Evolutionary conservation across 2,113 vertebrate genomes (phyloP).

Genomic region (Setophaga kirtlandii): DNA sequence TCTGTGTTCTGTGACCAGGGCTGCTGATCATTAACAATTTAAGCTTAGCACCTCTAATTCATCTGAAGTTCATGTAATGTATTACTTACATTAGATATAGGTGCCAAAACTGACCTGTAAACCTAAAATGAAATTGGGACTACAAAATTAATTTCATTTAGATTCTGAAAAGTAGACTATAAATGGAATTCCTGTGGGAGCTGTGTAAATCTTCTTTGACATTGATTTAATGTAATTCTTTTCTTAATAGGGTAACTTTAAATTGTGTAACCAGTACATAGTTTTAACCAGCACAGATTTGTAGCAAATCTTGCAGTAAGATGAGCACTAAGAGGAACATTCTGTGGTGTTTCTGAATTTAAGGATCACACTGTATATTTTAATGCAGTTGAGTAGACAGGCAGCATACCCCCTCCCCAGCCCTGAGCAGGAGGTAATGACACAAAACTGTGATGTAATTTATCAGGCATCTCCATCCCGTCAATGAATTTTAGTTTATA

Average conservation of each 20-base stretch:
- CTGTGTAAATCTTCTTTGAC: conserved; percentile 1
- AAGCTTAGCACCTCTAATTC: neutral
- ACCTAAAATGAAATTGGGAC: conserved; percentile 40
- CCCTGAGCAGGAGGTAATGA: neutral
- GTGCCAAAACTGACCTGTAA: conserved; percentile 49
- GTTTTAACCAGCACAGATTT: neutral
- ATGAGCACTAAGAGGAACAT: neutral
- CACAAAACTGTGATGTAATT: neutral
- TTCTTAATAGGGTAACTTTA: conserved; percentile 15
- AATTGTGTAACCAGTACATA: neutral
- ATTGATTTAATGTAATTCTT: conserved; percentile 36
- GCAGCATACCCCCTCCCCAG: neutral
- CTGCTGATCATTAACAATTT: neutral
- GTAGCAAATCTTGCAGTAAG: neutral
- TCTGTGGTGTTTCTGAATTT: neutral
- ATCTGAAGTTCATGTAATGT: neutral
- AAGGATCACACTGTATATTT: neutral
- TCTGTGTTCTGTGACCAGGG: neutral
- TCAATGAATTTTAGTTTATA: neutral
- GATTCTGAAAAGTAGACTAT: conserved; percentile 22
- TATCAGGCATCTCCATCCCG: neutral
- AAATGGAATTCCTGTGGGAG: conserved; percentile 30
- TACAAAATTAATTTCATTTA: conserved; percentile 43
- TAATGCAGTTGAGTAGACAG: neutral
- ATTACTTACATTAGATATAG: conserved; percentile 36